phyloP scores from a whole-genome alignment of 2,797 vertebrate species.

The Poeciliopsis infans region DNA sequence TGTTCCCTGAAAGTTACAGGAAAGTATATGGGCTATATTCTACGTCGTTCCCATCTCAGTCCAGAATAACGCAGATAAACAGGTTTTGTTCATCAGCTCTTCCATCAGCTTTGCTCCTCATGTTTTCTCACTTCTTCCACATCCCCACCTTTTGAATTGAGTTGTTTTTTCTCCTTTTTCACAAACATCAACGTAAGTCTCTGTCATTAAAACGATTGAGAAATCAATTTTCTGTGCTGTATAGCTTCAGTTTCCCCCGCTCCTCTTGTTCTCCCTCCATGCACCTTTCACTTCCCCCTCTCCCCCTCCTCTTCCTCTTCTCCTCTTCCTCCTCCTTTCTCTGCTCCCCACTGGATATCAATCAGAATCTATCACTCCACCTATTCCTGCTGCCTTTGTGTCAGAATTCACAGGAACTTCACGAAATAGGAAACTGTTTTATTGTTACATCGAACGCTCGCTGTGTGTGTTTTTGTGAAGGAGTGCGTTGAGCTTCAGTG shows the following conservation, averaged over 20 bases:
- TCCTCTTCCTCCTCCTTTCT: background rate
- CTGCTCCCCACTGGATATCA: constrained; percentile 80
- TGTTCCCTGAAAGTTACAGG: background rate
- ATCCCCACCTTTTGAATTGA: background rate
- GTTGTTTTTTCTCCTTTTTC: constrained; percentile 1
- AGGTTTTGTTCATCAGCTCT: constrained; percentile 1
- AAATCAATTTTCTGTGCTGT: background rate
- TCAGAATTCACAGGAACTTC: constrained; percentile 83
- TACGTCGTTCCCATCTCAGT: background rate
- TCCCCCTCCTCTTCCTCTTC: background rate
- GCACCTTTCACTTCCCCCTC: constrained; percentile 3
- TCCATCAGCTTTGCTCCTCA: constrained; percentile 4
- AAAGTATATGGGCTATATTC: background rate
- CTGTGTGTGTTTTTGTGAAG: constrained; percentile 64
- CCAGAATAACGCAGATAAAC: background rate
- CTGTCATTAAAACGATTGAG: background rate
- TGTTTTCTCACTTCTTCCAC: constrained; percentile 29
- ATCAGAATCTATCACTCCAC: constrained; percentile 82
- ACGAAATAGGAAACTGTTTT: constrained; percentile 77
- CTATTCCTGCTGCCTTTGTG: constrained; percentile 77
- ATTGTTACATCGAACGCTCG: constrained; percentile 73
- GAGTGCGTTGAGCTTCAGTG: constrained; percentile 42
- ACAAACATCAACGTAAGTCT: background rate
- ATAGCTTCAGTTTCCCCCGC: background rate
- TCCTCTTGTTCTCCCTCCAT: background rate